Evolutionary conservation across 2,113 vertebrate species (phyloP).

Genomic region (Eublepharis macularius): DNA sequence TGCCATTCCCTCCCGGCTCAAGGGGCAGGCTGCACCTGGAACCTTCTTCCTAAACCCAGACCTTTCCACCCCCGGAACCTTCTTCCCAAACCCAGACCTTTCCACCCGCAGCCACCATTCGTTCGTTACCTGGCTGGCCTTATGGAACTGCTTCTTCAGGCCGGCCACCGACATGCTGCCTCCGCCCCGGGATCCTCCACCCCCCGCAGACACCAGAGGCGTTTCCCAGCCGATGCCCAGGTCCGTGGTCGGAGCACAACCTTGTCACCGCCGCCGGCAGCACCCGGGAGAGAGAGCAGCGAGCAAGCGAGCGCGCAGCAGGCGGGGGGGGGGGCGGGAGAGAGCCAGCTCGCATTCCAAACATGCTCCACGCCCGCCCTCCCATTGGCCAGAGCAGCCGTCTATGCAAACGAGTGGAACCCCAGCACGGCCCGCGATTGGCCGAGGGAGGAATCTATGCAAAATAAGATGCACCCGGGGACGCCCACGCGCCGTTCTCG

Average conservation of each 20-base stretch:
- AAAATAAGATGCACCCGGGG: slow-evolving; percentile 7
- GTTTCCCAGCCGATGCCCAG: background rate
- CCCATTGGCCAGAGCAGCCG: slow-evolving; percentile 64
- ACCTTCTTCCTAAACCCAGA: background rate
- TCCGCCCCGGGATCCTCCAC: background rate
- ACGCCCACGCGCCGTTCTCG: slow-evolving; percentile 57
- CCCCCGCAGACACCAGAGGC: background rate
- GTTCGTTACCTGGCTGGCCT: slow-evolving; percentile 90
- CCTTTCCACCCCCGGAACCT: background rate
- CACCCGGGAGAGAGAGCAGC: background rate
- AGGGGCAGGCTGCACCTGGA: background rate
- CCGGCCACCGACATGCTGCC: slow-evolving; percentile 86
- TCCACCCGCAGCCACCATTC: background rate
- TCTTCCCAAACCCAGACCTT: background rate
- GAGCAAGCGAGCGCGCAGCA: slow-evolving; percentile 50
- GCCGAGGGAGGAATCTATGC: background rate
- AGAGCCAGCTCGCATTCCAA: slow-evolving; percentile 27
- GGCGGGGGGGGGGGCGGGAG: slow-evolving; percentile 20
- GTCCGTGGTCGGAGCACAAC: background rate
- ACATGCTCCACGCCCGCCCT: slow-evolving; percentile 12
- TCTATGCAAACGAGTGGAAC: slow-evolving; percentile 57
- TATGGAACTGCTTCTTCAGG: slow-evolving; percentile 92
- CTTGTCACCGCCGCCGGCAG: slow-evolving; percentile 22
- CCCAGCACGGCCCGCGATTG: slow-evolving; percentile 9
- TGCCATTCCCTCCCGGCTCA: background rate